These are phyloP conservation scores for Thaleichthys pacificus DNA, from an alignment of 2,797 vertebrate species.

Conservation along the genomic window DNA sequence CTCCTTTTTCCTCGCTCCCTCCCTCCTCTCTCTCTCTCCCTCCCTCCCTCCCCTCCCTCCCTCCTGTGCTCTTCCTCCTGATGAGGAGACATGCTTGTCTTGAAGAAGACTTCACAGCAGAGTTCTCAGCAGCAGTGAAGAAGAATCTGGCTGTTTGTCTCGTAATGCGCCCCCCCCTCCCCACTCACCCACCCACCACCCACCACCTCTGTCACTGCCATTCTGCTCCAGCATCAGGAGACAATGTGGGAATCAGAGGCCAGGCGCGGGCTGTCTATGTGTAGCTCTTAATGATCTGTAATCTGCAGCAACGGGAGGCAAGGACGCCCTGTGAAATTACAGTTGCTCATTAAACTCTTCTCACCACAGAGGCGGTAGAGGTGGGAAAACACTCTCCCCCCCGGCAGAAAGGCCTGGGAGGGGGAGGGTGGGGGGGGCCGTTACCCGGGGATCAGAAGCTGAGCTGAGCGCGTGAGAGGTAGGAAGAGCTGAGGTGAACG, in stretches of 20 bases:
- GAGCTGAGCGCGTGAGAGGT: too few species aligned
- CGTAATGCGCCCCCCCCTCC: too few species aligned
- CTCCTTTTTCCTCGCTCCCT: constrained; percentile 33
- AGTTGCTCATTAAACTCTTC: constrained; percentile 48
- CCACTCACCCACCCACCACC: background rate
- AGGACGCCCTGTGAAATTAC: constrained; percentile 58
- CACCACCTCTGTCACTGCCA: constrained; percentile 23
- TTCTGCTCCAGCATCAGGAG: constrained; percentile 38
- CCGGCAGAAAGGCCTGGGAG: background rate
- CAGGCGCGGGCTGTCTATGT: constrained; percentile 52
- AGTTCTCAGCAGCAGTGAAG: background rate
- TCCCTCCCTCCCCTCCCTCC: constrained; percentile 26
- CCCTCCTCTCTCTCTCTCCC: background rate
- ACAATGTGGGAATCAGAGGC: constrained; percentile 49
- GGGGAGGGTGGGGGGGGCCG: background rate
- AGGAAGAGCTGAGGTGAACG: too few species aligned
- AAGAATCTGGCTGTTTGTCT: too few species aligned
- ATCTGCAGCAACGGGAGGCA: constrained; percentile 68
- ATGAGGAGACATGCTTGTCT: background rate
- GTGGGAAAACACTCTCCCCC: constrained; percentile 2
- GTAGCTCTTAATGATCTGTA: constrained; percentile 72
- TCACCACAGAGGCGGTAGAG: constrained; percentile 44
- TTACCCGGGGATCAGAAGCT: background rate
- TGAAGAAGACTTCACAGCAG: background rate
- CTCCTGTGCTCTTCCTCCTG: background rate